Evolutionary conservation across 2,797 vertebrate species (phyloP).

Genomic region (Pygocentrus nattereri): DNA sequence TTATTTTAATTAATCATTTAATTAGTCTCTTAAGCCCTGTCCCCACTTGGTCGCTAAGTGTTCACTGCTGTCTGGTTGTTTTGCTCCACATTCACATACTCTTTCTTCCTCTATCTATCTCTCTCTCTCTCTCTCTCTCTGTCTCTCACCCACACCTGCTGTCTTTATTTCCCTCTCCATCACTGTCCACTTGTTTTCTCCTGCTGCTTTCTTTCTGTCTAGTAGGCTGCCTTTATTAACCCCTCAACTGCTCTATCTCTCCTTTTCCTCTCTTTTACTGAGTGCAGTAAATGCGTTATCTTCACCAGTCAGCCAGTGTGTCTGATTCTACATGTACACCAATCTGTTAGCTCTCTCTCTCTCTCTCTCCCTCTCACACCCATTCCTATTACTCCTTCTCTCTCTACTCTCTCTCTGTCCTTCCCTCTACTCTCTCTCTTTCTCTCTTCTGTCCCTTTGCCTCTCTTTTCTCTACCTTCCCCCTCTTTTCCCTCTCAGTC

Average conservation of each 20-base stretch:
- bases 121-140: conserved; percentile 2
- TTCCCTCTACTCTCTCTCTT: conserved; percentile 20
- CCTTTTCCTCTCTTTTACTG: conserved; percentile 20
- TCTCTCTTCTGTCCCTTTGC: conserved; percentile 25
- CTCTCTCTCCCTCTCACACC: conserved; percentile 19
- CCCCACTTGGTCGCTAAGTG: no score
- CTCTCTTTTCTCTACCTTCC: not conserved
- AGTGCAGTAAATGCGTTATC: conserved; percentile 49
- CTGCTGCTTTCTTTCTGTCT: conserved; percentile 54
- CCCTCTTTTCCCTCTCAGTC: no score
- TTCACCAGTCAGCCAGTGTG: conserved; percentile 69
- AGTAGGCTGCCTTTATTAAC: conserved; percentile 66
- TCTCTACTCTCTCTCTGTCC: no score
- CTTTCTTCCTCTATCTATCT: conserved; percentile 60
- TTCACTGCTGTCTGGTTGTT: no score
- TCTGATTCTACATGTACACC: conserved; percentile 68
- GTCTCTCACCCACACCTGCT: conserved; percentile 27
- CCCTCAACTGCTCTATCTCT: conserved; percentile 31
- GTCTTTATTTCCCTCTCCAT: conserved; percentile 51
- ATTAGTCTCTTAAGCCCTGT: no score
- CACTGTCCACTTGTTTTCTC: conserved; percentile 58
- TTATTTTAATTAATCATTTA: no score
- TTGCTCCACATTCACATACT: no score
- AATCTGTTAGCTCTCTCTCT: conserved; percentile 62
- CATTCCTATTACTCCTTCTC: conserved; percentile 17